Evolutionary conservation across 2,797 vertebrate genomes (phyloP).

Genomic region (Carapus acus): DNA sequence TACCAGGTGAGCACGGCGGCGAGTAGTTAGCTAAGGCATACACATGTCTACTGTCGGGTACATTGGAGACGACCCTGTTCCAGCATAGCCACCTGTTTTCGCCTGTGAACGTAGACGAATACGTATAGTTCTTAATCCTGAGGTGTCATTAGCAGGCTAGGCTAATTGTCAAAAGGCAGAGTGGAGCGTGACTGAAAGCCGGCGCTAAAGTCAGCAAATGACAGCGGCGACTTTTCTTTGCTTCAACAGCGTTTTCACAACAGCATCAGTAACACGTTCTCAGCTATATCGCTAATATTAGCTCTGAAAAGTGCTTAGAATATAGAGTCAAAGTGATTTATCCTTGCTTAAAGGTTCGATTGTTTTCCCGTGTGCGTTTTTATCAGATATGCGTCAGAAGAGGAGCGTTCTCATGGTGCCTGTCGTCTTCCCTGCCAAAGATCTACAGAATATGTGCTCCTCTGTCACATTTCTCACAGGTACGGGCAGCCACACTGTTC

Average conservation of each 20-base stretch:
- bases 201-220: too few relatives aligned
- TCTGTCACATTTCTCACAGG: constrained; percentile 58
- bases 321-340: too few relatives aligned
- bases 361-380: background rate
- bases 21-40: background rate
- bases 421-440: constrained; percentile 58
- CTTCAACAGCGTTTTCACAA: too few relatives aligned
- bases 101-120: fast-evolving
- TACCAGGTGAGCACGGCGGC: constrained; percentile 67
- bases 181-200: constrained; percentile 8
- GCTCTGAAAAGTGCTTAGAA: too few relatives aligned
- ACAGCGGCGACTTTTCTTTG: too few relatives aligned
- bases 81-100: fast-evolving
- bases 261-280: too few relatives aligned
- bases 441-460: constrained; percentile 60
- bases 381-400: constrained; percentile 66
- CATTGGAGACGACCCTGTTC: fast-evolving
- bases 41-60: fast-evolving
- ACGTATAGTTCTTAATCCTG: background rate
- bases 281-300: too few relatives aligned
- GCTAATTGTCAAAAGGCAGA: constrained; percentile 17
- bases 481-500: too few relatives aligned
- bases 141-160: constrained; percentile 24
- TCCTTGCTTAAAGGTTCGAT: too few relatives aligned
- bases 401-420: constrained; percentile 57